Conservation (phyloP, 2,888 invertebrate genomes). For the Hylaea fasciaria region DNA sequence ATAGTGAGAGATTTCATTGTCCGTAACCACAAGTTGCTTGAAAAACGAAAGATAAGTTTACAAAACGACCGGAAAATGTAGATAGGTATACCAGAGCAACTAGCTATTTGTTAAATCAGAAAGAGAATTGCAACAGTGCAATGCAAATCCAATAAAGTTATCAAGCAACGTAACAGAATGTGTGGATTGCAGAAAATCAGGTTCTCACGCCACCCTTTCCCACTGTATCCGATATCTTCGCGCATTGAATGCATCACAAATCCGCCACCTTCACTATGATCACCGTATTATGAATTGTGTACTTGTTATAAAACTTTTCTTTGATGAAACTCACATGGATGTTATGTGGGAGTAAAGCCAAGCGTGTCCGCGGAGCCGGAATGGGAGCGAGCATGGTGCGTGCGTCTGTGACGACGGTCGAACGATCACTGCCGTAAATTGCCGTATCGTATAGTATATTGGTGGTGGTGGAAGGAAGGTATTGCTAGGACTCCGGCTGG, state of each 20-base stretch:
- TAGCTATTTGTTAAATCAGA: slow-evolving; percentile 19
- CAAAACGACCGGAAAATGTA: no score
- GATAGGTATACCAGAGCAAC: not conserved
- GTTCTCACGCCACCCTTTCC: slow-evolving; percentile 64
- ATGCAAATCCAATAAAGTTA: slow-evolving; percentile 51
- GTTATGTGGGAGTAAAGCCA: slow-evolving; percentile 76
- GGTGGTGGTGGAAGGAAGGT: not conserved
- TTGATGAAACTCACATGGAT: slow-evolving; percentile 70
- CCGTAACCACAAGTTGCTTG: not conserved
- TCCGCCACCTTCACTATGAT: slow-evolving; percentile 20
- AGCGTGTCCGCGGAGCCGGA: slow-evolving; percentile 73
- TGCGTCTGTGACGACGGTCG: slow-evolving; percentile 57
- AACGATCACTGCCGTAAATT: slow-evolving; percentile 29
- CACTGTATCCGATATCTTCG: slow-evolving; percentile 39
- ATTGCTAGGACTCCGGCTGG: slow-evolving; percentile 12
- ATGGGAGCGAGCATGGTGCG: slow-evolving; percentile 67
- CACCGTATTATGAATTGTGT: slow-evolving; percentile 5
- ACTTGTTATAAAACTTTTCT: slow-evolving; percentile 4
- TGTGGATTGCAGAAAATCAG: slow-evolving; percentile 74
- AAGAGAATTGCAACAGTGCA: slow-evolving; percentile 23
- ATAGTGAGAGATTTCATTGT: slow-evolving; percentile 9
- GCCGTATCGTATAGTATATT: not conserved
- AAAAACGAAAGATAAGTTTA: no score
- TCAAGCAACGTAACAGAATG: slow-evolving; percentile 65
- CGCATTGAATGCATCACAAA: slow-evolving; percentile 24